These are phyloP conservation scores for Lophura swinhoii DNA, from an alignment of 2,797 vertebrate genomes.

Conservation along the genomic window DNA sequence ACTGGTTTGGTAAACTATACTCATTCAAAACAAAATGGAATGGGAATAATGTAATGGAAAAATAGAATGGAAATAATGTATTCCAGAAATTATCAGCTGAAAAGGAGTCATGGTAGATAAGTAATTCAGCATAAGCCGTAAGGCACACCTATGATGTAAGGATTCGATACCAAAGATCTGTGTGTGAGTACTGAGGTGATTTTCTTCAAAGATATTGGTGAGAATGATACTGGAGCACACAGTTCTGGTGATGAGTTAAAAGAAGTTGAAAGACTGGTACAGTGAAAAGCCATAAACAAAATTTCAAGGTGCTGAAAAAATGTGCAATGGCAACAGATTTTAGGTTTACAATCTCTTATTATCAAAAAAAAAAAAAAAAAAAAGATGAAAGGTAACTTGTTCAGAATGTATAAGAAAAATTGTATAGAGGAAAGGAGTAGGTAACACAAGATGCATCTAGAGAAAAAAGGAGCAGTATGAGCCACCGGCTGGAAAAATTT, in stretches of 20 bases:
- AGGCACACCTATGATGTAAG: not conserved
- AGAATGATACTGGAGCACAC: not conserved
- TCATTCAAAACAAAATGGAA: constrained; percentile 16
- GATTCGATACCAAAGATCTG: not conserved
- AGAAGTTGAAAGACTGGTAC: not conserved
- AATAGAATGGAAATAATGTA: not conserved
- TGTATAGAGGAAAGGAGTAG: accelerated
- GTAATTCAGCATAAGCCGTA: not conserved
- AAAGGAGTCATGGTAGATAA: not conserved
- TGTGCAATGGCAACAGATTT: not conserved
- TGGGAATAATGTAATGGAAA: not conserved
- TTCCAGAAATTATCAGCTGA: not conserved
- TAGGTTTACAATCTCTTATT: not conserved
- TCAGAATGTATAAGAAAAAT: not conserved
- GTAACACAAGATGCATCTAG: not conserved
- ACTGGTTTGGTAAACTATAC: not conserved
- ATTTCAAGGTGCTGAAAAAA: not conserved
- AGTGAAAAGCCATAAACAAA: not conserved
- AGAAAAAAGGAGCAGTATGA: not conserved
- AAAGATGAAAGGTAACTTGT: not conserved
- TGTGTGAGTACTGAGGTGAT: not conserved
- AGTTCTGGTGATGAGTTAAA: not conserved
- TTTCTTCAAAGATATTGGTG: not conserved
- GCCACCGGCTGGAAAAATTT: not conserved
- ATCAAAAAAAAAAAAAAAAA: not conserved